phyloP scores from a whole-genome alignment of 2,888 invertebrate genomes.

The Idaea dimidiata region DNA sequence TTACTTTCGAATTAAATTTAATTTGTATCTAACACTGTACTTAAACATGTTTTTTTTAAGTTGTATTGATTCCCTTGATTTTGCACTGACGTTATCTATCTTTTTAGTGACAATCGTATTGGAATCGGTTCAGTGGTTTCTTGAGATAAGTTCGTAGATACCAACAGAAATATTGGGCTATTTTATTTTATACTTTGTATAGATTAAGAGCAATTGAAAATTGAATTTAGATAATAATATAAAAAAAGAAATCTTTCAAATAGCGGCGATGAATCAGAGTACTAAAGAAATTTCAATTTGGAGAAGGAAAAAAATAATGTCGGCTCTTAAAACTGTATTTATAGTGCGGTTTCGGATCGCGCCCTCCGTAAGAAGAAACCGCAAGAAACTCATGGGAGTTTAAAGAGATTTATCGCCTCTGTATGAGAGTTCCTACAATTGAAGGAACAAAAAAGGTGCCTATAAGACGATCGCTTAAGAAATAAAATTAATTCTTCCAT shows the following conservation, averaged over 20 bases:
- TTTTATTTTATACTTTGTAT: slow-evolving; percentile 1
- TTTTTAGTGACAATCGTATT: not conserved
- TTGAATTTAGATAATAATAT: not conserved
- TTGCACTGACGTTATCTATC: not conserved
- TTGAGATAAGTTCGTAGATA: not conserved
- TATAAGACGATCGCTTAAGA: not conserved
- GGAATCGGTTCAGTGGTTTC: slow-evolving; percentile 2
- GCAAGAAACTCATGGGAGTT: no score
- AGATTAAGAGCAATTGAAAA: not conserved
- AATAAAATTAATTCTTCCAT: not conserved
- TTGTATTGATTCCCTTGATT: not conserved
- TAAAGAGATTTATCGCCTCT: not conserved
- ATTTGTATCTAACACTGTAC: not conserved
- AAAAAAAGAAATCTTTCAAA: not conserved
- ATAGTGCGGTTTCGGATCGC: no score
- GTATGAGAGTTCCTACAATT: not conserved
- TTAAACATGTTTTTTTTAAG: not conserved
- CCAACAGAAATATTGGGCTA: not conserved
- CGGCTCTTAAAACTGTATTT: no score
- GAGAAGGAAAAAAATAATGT: no score
- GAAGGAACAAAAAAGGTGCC: not conserved
- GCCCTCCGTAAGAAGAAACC: not conserved
- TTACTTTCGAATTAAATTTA: not conserved
- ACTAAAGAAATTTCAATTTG: no score
- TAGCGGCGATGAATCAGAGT: not conserved